Evolutionary conservation across 2,888 invertebrate species (phyloP).

Genomic region (Gymnoscelis rufifasciata): DNA sequence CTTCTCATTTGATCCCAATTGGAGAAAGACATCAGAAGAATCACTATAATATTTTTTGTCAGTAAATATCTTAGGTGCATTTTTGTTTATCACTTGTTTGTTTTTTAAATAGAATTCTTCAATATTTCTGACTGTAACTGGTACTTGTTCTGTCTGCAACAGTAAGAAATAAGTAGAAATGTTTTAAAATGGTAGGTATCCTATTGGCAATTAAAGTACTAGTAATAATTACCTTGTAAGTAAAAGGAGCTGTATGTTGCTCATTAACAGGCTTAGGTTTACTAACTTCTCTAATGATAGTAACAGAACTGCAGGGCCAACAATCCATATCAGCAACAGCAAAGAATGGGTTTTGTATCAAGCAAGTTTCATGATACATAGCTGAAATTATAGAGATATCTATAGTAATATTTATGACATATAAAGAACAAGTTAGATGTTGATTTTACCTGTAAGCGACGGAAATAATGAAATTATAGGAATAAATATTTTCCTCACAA

Average conservation of each 20-base stretch:
- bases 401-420: too few relatives aligned
- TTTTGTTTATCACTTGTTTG: conserved; percentile 79
- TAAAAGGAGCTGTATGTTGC: conserved; percentile 69
- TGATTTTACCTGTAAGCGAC: conserved; percentile 80
- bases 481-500: conserved; percentile 85
- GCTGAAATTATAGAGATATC: conserved; percentile 81
- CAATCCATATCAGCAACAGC: conserved; percentile 90
- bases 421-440: too few relatives aligned
- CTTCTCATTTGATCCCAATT: conserved; percentile 34
- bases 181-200: too few relatives aligned
- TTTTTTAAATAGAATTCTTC: conserved; percentile 79
- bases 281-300: conserved; percentile 83
- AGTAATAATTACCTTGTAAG: conserved; percentile 78
- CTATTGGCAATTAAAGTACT: too few relatives aligned
- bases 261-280: conserved; percentile 63
- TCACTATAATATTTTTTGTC: conserved; percentile 56
- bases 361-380: conserved; percentile 90
- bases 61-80: conserved; percentile 79
- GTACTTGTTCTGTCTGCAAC: conserved; percentile 77
- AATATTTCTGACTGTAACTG: conserved; percentile 76
- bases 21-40: conserved; percentile 58
- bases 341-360: conserved; percentile 91
- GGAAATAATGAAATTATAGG: conserved; percentile 88
- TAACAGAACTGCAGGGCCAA: conserved; percentile 87
- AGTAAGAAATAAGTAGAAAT: too few relatives aligned